Evolutionary conservation across 1,140 invertebrate genomes (phyloP).

Genomic region (Drosophila persimilis): DNA sequence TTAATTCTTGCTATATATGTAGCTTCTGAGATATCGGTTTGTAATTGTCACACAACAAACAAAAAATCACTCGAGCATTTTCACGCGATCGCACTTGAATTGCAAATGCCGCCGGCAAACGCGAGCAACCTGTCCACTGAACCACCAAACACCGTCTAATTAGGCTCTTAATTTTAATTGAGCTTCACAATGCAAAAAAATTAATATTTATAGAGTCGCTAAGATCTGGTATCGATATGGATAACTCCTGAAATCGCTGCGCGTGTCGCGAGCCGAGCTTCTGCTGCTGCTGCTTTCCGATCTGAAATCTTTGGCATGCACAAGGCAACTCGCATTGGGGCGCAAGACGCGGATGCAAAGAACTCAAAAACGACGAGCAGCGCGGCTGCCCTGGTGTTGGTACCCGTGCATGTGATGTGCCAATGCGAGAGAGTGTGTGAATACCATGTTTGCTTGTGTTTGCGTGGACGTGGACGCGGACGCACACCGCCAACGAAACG

Average conservation of each 20-base stretch:
- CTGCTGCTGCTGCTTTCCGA: slow-evolving; percentile 59
- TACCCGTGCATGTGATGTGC: slow-evolving; percentile 7
- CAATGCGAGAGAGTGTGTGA: slow-evolving; percentile 24
- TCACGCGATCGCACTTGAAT: slow-evolving; percentile 41
- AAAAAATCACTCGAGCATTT: slow-evolving; percentile 63
- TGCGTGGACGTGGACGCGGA: slow-evolving; percentile 40
- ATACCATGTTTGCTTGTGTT: slow-evolving; percentile 60
- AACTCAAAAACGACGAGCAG: slow-evolving; percentile 68
- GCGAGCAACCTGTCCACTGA: slow-evolving; percentile 7
- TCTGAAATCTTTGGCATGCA: slow-evolving; percentile 79
- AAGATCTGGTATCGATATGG: slow-evolving; percentile 20
- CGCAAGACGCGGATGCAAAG: slow-evolving; percentile 78
- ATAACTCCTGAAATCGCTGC: slow-evolving; percentile 20
- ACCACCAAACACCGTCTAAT: slow-evolving; percentile 13
- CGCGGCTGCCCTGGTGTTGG: slow-evolving; percentile 26
- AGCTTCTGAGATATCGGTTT: slow-evolving; percentile 18
- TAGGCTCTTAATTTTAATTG: slow-evolving; percentile 12
- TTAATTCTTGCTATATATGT: slow-evolving; percentile 18
- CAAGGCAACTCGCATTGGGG: slow-evolving; percentile 75
- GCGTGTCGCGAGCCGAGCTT: slow-evolving; percentile 57
- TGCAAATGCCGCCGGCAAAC: slow-evolving; percentile 57
- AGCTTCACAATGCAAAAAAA: slow-evolving; percentile 12
- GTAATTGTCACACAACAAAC: slow-evolving; percentile 63
- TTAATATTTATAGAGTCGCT: slow-evolving; percentile 20
- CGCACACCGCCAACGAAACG: slow-evolving; percentile 54